Percentiles rank a stretch among this genome's conserved stretches.
These are phyloP conservation scores for Lithodes maja DNA, from an alignment of 2,888 invertebrate species.

Conservation along the genomic window DNA sequence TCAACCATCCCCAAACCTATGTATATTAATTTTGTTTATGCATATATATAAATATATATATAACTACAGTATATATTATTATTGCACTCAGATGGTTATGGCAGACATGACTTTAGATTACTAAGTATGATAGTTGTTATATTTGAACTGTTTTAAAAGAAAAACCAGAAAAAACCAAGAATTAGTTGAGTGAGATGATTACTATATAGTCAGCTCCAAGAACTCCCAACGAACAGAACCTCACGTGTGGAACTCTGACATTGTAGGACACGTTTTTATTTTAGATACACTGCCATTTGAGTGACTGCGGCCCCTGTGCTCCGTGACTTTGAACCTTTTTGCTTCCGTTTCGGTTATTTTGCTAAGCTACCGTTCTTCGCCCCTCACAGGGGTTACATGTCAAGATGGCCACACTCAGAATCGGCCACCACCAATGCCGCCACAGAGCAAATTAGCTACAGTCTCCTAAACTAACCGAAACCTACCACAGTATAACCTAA, in stretches of 20 bases:
- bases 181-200: conserved; percentile 14
- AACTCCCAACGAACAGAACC: conserved; percentile 59
- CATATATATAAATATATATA: conserved; percentile 6
- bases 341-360: background rate
- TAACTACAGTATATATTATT: conserved; percentile 26
- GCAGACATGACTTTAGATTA: conserved; percentile 58
- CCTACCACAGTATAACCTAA: too few species aligned
- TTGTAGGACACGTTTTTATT: conserved; percentile 42
- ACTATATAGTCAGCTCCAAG: conserved; percentile 1
- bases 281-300: conserved; percentile 65
- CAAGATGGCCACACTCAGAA: too few species aligned
- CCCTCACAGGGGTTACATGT: too few species aligned
- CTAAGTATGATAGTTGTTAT: conserved; percentile 53
- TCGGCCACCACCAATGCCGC: too few species aligned
- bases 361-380: background rate
- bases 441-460: too few species aligned
- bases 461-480: too few species aligned
- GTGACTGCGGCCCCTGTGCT: conserved; percentile 27
- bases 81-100: conserved; percentile 64
- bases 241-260: conserved; percentile 51
- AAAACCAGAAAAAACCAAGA: background rate
- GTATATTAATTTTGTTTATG: background rate
- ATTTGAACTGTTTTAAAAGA: conserved; percentile 8
- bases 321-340: background rate
- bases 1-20: conserved; percentile 12